Percentiles rank a stretch among this genome's conserved stretches.
Conservation (phyloP, 1,140 invertebrate genomes). For the Ooceraea biroi region DNA sequence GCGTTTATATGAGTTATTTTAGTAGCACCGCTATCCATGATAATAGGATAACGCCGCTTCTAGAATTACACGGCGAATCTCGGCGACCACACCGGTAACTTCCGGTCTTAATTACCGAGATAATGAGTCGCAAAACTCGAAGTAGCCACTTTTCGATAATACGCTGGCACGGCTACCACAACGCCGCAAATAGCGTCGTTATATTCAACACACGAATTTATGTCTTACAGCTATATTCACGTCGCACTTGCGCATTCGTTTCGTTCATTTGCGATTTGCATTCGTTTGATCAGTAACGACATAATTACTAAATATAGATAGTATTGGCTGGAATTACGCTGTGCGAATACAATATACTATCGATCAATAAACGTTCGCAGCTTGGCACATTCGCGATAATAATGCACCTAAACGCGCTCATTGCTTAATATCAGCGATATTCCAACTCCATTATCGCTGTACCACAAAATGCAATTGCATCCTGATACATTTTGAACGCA, state of each 20-base stretch:
- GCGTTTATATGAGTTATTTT: conserved; percentile 42
- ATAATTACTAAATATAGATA: conserved; percentile 18
- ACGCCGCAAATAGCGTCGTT: not conserved
- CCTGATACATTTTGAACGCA: conserved; percentile 4
- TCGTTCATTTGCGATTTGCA: not conserved
- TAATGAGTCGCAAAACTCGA: conserved; percentile 52
- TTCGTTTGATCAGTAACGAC: not conserved
- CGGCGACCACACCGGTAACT: conserved; percentile 25
- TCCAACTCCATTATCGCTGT: conserved; percentile 51
- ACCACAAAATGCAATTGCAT: conserved; percentile 43
- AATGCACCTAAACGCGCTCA: conserved; percentile 43
- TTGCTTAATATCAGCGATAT: conserved; percentile 53
- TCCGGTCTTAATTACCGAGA: conserved; percentile 54
- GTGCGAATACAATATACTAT: conserved; percentile 30
- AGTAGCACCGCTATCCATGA: conserved; percentile 11
- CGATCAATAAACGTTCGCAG: conserved; percentile 49
- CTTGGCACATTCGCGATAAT: conserved; percentile 41
- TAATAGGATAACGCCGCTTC: conserved; percentile 35
- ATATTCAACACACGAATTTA: conserved; percentile 4
- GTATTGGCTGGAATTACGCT: conserved; percentile 19
- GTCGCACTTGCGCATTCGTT: not conserved
- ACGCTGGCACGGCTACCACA: not conserved
- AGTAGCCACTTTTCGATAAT: conserved; percentile 50
- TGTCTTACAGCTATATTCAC: not conserved
- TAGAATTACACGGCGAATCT: conserved; percentile 26